These are phyloP conservation scores for Scaptomyza polygonia DNA, from an alignment of 2,888 invertebrate genomes.

Conservation along the genomic window DNA sequence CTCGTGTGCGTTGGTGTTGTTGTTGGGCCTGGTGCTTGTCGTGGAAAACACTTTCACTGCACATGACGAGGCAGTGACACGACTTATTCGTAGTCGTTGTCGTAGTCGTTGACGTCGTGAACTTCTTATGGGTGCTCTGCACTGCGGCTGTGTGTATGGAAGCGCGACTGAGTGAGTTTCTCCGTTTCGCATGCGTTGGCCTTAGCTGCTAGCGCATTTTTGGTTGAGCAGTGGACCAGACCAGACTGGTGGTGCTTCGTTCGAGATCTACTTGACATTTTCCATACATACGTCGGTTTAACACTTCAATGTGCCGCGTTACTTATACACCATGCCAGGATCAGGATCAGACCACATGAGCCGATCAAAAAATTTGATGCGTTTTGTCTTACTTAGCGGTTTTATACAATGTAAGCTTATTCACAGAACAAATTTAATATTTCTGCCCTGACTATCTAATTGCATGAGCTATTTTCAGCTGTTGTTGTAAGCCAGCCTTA, in stretches of 20 bases:
- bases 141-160: slow-evolving; percentile 61
- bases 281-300: neutral
- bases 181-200: slow-evolving; percentile 62
- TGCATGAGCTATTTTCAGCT: slow-evolving; percentile 28
- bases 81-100: slow-evolving; percentile 40
- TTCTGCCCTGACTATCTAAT: neutral
- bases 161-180: slow-evolving; percentile 74
- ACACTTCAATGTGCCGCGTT: slow-evolving; percentile 19
- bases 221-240: slow-evolving; percentile 55
- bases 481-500: slow-evolving; percentile 63
- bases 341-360: slow-evolving; percentile 32
- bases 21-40: slow-evolving; percentile 58
- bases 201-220: slow-evolving; percentile 61
- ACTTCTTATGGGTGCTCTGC: slow-evolving; percentile 55
- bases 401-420: slow-evolving; percentile 51
- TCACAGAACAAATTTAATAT: neutral
- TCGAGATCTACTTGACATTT: slow-evolving; percentile 4
- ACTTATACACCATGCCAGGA: slow-evolving; percentile 42
- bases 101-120: slow-evolving; percentile 38
- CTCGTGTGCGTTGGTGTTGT: slow-evolving; percentile 61
- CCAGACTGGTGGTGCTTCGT: slow-evolving; percentile 54
- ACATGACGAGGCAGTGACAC: slow-evolving; percentile 77
- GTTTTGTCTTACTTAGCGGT: slow-evolving; percentile 39
- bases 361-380: slow-evolving; percentile 20
- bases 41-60: slow-evolving; percentile 84